Evolutionary conservation across 1,140 invertebrate genomes (phyloP), one percentile per base, ranked within the genome.

Genomic region (Sminthurinus signatus): DNA sequence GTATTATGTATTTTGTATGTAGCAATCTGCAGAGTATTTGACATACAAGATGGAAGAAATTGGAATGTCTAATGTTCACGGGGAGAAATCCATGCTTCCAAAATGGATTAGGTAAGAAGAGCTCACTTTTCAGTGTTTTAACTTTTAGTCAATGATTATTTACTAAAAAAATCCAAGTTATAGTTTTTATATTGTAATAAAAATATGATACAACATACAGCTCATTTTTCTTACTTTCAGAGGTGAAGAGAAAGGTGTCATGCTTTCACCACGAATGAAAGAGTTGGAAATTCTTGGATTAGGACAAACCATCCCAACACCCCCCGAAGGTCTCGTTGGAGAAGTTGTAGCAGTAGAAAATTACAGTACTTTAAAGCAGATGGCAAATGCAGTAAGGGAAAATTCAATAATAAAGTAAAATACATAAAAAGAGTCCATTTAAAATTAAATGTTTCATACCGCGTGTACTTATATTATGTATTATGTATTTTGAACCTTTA

Each of bases 1-100:
- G 63, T 84, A 89, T 76, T 86, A 86, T 70, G 82, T 86, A n/a
- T n/a, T n/a, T n/a, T n/a, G n/a, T n/a, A n/a, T 75, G 71, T 88
- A 32, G 70, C 84, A 36, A 75, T 80, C 46, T 80, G 84, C 50
- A 74, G n/a, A n/a, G n/a, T n/a, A n/a, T n/a, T n/a, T n/a, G n/a
- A n/a, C n/a, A n/a, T n/a, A n/a, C n/a, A n/a, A n/a, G n/a, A n/a
- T n/a, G n/a, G n/a, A 72, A 44, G 56, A 75, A 25, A 76, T 79
- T 68, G 77, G 75, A 17, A 73, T 86, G 8, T 81, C 85, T 10
- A 84, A 85, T 75, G 82, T 86, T 4, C 81, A 83, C 65, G 81
- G 80, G 1, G 84, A 86, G 76, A 25, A 74, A 12, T 83, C 76
- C 2, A 67, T 60, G 29, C 76, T 85, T 28, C 79, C 82, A 3